Evolutionary conservation across 2,113 vertebrate species (phyloP).

Genomic region (Callocephalon fimbriatum): DNA sequence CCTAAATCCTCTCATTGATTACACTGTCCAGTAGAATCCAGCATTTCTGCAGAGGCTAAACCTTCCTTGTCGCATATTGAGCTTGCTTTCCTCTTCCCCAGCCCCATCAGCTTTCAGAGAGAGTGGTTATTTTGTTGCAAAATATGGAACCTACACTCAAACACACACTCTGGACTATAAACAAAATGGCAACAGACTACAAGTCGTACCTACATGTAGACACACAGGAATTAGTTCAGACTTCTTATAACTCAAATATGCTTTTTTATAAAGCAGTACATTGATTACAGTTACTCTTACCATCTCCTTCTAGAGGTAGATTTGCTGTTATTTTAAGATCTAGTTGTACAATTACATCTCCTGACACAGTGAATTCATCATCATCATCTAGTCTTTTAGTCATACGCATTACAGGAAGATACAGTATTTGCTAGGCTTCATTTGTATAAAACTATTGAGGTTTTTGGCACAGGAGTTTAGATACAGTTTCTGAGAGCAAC

Average conservation of each 20-base stretch:
- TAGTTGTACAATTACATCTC: neutral
- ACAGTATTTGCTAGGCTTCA: neutral
- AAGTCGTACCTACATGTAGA: neutral
- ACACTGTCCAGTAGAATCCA: constrained; percentile 14
- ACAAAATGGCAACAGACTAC: neutral
- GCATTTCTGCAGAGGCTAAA: neutral
- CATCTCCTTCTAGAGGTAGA: neutral
- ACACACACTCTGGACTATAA: neutral
- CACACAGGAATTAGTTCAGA: neutral
- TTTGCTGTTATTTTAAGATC: neutral
- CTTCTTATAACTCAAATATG: neutral
- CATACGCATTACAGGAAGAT: neutral
- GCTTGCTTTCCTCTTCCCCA: neutral
- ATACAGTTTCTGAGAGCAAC: constrained; percentile 26
- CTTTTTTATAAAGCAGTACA: neutral
- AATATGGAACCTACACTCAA: neutral
- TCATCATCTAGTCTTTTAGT: neutral
- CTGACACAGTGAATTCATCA: neutral
- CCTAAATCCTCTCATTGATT: constrained; percentile 59
- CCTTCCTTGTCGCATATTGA: neutral
- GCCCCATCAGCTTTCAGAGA: neutral
- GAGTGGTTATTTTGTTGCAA: neutral
- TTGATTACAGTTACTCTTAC: neutral
- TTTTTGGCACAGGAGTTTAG: constrained; percentile 43
- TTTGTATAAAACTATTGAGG: constrained; percentile 36